Evolutionary conservation across 64 coral and sea anemone species (phyloP).

Genomic region (Platygyra sinensis): DNA sequence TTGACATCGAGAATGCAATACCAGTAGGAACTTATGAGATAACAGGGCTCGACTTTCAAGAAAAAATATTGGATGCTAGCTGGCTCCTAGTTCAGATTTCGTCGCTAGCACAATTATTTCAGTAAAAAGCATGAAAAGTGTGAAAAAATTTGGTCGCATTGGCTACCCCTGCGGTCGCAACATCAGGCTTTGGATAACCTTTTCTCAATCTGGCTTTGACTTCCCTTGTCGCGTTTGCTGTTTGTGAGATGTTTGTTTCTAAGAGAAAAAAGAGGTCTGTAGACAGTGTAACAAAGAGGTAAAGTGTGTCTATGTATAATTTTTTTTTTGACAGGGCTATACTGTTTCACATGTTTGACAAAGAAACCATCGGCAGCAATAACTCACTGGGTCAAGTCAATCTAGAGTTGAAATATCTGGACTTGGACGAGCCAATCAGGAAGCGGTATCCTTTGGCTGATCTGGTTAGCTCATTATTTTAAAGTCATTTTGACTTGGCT

Average conservation of each 20-base stretch:
- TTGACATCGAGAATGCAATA: too few species aligned
- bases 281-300: background rate
- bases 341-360: constrained; percentile 86
- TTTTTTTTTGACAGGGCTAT: constrained; percentile 47
- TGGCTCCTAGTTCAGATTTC: too few species aligned
- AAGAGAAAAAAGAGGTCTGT: background rate
- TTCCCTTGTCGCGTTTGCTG: background rate
- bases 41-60: too few species aligned
- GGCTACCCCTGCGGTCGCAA: too few species aligned
- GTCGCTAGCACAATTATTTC: too few species aligned
- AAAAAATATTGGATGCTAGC: too few species aligned
- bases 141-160: too few species aligned
- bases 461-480: constrained; percentile 44
- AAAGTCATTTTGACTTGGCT: background rate
- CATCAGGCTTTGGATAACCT: too few species aligned
- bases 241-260: background rate
- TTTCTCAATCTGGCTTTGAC: background rate
- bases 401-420: constrained; percentile 73
- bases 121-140: too few species aligned
- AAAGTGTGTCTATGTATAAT: background rate
- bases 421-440: constrained; percentile 66
- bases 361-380: constrained; percentile 68
- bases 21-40: too few species aligned
- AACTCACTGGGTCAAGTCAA: constrained; percentile 83
- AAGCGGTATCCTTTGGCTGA: constrained; percentile 70